phyloP scores from a whole-genome alignment of 1,140 invertebrate genomes.

The Pseudomyrmex pallidus region DNA sequence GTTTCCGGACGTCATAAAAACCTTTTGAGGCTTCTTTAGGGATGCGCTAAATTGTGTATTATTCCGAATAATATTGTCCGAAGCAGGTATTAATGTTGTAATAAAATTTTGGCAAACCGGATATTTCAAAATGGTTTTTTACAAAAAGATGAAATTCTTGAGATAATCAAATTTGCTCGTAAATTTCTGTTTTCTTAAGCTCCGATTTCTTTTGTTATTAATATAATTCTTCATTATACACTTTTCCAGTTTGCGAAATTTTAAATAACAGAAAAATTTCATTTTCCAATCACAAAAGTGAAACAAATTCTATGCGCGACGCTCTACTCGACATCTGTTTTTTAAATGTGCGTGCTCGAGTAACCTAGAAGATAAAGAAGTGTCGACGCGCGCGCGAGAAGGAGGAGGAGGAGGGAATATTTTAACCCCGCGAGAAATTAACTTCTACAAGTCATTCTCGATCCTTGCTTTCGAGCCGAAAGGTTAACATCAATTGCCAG shows the following conservation, averaged over 20 bases:
- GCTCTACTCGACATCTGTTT: background rate
- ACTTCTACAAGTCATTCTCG: slow-evolving; percentile 49
- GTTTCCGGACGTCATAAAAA: background rate
- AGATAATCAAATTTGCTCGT: too few relatives aligned
- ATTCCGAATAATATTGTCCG: background rate
- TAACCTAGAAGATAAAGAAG: slow-evolving; percentile 9
- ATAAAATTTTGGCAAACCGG: background rate
- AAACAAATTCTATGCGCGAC: background rate
- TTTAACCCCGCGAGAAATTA: slow-evolving; percentile 21
- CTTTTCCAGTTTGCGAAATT: background rate
- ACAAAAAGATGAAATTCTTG: background rate
- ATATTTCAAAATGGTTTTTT: background rate
- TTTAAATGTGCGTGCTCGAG: slow-evolving; percentile 17
- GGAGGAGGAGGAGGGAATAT: background rate
- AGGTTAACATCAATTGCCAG: slow-evolving; percentile 56
- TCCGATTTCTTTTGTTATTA: too few relatives aligned
- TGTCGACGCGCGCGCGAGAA: background rate
- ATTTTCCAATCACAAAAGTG: slow-evolving; percentile 1
- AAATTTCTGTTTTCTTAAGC: too few relatives aligned
- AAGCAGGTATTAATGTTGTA: background rate
- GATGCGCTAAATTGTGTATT: background rate
- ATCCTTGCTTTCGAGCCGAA: slow-evolving; percentile 47
- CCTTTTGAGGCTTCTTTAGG: too few relatives aligned
- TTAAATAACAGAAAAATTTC: background rate
- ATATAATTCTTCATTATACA: too few relatives aligned